A percentile compares a stretch with the other conserved stretches of the same genome.
Conservation (phyloP, 2,113 vertebrate genomes). For the Ceyx cyanopectus region DNA sequence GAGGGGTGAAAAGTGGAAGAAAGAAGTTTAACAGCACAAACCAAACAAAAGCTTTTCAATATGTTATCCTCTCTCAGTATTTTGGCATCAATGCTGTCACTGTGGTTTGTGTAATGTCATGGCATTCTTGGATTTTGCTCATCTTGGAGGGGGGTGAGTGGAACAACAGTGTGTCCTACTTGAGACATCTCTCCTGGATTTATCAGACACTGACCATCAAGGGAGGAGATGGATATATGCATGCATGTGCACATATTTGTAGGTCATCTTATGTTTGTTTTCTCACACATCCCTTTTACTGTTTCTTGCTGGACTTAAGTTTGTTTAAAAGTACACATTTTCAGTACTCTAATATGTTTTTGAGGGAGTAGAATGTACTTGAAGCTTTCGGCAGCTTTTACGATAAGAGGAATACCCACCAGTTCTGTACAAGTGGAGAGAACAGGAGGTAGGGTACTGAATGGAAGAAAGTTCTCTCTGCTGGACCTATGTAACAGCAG, state of each 20-base stretch:
- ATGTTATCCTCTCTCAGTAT: background rate
- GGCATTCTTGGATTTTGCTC: background rate
- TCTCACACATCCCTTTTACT: background rate
- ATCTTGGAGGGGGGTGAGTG: fast-evolving
- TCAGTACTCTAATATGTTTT: background rate
- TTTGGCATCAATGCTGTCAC: background rate
- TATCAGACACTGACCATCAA: background rate
- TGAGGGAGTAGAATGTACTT: background rate
- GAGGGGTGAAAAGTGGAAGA: background rate
- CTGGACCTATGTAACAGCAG: background rate
- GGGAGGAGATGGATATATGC: background rate
- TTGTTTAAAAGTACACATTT: background rate
- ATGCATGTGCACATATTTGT: background rate
- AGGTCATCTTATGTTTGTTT: background rate
- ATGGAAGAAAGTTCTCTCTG: background rate
- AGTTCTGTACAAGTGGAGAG: background rate
- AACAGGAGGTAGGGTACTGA: background rate
- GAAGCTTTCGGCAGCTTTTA: background rate
- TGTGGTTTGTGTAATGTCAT: background rate
- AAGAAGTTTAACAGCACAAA: background rate
- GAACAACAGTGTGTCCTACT: background rate
- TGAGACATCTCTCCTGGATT: background rate
- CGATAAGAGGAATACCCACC: background rate
- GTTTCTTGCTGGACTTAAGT: background rate
- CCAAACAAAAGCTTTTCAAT: background rate